A percentile compares a stretch with the other conserved stretches of the same genome.
These are phyloP conservation scores for Orthosia gothica DNA, from an alignment of 2,888 invertebrate species.

Conservation along the genomic window DNA sequence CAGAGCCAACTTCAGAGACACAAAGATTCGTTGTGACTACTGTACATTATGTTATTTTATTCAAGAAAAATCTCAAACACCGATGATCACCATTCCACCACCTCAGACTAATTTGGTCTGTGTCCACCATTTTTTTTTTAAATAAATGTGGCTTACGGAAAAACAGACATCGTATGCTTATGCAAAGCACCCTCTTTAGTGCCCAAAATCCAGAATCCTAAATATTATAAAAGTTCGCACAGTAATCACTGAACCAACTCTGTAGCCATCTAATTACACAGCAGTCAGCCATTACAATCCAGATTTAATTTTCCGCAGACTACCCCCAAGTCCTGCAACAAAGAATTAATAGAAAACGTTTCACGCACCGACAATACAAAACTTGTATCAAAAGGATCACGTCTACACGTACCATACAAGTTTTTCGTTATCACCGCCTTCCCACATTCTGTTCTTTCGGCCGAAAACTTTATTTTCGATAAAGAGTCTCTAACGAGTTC, in stretches of 20 bases:
- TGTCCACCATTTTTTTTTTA: too few species aligned
- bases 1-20: too few species aligned
- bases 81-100: too few species aligned
- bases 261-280: conserved; percentile 28
- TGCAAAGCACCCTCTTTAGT: too few species aligned
- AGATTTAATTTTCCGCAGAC: conserved; percentile 50
- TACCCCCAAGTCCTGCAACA: conserved; percentile 23
- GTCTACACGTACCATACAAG: conserved; percentile 77
- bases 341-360: conserved; percentile 65
- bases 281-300: background rate
- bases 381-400: conserved; percentile 79
- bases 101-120: too few species aligned
- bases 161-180: too few species aligned
- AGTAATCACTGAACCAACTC: background rate
- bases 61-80: too few species aligned
- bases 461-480: conserved; percentile 79
- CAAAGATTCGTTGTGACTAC: too few species aligned
- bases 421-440: conserved; percentile 80
- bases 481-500: conserved; percentile 84
- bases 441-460: conserved; percentile 72
- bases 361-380: conserved; percentile 64
- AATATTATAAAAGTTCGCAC: background rate
- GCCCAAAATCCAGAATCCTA: background rate
- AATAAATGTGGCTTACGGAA: too few species aligned
- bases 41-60: too few species aligned